Conservation (phyloP, 2,888 invertebrate species). For the Taphrorychus bicolor region DNA sequence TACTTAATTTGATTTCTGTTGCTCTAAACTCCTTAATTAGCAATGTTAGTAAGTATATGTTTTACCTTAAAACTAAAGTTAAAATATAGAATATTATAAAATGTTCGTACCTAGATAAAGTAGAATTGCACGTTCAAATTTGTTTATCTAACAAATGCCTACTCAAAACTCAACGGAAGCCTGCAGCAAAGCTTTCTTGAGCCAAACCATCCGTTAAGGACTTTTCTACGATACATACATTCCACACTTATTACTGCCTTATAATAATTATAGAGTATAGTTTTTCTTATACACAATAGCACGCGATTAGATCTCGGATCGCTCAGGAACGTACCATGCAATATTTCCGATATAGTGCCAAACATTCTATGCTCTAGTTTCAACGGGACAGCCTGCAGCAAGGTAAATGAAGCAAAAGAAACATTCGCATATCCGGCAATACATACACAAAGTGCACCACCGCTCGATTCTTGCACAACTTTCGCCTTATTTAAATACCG, state of each 20-base stretch:
- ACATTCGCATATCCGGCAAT: slow-evolving; percentile 28
- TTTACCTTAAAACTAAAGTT: too few relatives aligned
- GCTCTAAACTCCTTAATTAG: too few relatives aligned
- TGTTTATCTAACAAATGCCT: too few relatives aligned
- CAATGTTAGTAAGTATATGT: too few relatives aligned
- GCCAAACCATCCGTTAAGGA: neutral
- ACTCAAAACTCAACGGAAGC: too few relatives aligned
- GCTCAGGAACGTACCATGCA: neutral
- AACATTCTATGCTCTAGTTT: slow-evolving; percentile 16
- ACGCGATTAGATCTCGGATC: neutral
- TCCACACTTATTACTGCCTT: neutral
- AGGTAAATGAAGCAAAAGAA: slow-evolving; percentile 28
- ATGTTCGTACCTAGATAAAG: too few relatives aligned
- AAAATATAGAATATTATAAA: too few relatives aligned
- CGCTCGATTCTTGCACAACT: neutral
- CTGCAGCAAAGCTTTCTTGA: neutral
- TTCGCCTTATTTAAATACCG: neutral
- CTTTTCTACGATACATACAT: neutral
- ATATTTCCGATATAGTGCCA: neutral
- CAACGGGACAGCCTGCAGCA: slow-evolving; percentile 6
- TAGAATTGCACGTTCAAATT: too few relatives aligned
- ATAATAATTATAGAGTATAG: neutral
- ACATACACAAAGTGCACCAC: neutral
- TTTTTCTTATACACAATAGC: neutral
- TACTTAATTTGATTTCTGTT: too few relatives aligned